A percentile compares a stretch with the other conserved stretches of the same genome.
These are phyloP conservation scores for Monopis laevigella DNA, from an alignment of 2,888 invertebrate genomes.

Conservation along the genomic window DNA sequence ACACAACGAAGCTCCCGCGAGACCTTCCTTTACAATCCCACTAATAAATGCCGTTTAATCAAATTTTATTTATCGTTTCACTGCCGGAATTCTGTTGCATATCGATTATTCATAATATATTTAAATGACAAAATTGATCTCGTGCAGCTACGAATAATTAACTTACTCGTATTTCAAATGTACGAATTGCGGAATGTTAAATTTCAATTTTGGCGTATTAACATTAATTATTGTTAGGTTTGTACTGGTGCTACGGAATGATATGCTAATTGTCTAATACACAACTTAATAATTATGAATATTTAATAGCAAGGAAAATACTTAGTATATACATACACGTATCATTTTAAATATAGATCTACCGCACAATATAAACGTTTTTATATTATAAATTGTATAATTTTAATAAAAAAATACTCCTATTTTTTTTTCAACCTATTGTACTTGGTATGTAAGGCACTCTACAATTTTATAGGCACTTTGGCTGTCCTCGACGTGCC, in stretches of 20 bases:
- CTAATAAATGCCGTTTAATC: conserved; percentile 56
- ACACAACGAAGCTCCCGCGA: conserved; percentile 43
- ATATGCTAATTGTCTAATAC: too few species aligned
- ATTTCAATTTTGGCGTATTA: too few species aligned
- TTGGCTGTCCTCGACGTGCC: conserved; percentile 18
- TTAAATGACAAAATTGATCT: conserved; percentile 1
- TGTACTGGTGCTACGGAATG: too few species aligned
- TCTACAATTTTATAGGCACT: conserved; percentile 26
- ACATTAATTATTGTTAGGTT: too few species aligned
- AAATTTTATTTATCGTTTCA: conserved; percentile 16
- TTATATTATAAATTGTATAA: too few species aligned
- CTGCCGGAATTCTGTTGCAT: conserved; percentile 50
- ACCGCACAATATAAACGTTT: too few species aligned
- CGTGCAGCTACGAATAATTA: conserved; percentile 4
- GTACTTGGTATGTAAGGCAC: not conserved
- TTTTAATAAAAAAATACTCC: conserved; percentile 7
- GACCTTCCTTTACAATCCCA: conserved; percentile 58
- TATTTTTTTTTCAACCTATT: not conserved
- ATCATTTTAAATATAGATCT: too few species aligned
- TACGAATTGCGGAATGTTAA: too few species aligned
- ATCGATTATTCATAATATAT: conserved; percentile 15
- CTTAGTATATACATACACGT: too few species aligned
- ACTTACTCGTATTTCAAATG: not conserved
- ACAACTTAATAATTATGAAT: too few species aligned
- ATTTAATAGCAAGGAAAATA: too few species aligned